These are phyloP conservation scores for Hormiphora californensis DNA, from an alignment of 37 sponge, comb jelly and placozoan genomes.

Conservation along the genomic window DNA sequence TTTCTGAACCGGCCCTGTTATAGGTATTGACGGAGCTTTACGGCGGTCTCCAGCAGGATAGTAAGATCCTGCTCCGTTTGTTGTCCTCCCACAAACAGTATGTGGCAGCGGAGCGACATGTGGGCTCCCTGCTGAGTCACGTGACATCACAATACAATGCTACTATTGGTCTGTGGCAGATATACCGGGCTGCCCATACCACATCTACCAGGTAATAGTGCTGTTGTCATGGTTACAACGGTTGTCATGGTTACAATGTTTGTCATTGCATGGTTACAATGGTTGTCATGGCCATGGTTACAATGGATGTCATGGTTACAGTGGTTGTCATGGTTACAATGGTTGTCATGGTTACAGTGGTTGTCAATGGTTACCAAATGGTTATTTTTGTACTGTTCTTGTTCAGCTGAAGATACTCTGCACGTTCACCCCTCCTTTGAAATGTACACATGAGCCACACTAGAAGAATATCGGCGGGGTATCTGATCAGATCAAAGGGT, in stretches of 20 bases:
- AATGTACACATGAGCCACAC: too few relatives aligned
- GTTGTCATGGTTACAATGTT: too few relatives aligned
- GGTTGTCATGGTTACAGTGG: too few relatives aligned
- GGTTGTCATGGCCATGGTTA: neutral
- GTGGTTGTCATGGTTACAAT: neutral
- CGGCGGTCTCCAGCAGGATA: conserved; percentile 45
- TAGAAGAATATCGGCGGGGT: too few relatives aligned
- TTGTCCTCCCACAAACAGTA: conserved; percentile 44
- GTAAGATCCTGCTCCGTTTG: neutral
- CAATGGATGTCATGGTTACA: too few relatives aligned
- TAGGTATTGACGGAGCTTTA: conserved; percentile 50
- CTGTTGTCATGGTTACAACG: neutral
- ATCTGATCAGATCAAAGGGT: too few relatives aligned
- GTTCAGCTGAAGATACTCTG: too few relatives aligned
- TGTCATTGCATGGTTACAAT: too few relatives aligned
- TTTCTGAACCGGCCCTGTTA: too few relatives aligned
- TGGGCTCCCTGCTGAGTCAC: neutral
- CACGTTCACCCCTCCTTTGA: too few relatives aligned
- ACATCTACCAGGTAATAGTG: conserved; percentile 31
- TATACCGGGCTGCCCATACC: conserved; percentile 23
- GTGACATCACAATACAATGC: conserved; percentile 46
- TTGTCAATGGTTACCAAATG: too few relatives aligned
- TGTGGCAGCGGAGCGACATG: conserved; percentile 1
- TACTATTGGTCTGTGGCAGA: conserved; percentile 38
- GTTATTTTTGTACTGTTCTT: too few relatives aligned